These are phyloP conservation scores for Caenorhabditis sp. DNA, from an alignment of 2,888 invertebrate species.

Conservation along the genomic window DNA sequence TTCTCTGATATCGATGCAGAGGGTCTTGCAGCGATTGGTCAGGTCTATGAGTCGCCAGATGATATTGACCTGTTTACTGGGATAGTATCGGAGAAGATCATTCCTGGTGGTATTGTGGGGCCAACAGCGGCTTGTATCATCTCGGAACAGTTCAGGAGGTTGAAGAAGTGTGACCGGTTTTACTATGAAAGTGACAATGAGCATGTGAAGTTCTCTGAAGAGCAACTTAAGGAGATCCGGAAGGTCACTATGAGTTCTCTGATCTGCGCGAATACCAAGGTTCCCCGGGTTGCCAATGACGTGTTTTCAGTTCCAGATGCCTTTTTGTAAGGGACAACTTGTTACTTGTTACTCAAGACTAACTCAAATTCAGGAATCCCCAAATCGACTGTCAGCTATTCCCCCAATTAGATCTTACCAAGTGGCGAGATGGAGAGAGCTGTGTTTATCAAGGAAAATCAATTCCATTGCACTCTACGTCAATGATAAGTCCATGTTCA, in stretches of 20 bases:
- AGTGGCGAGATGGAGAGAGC: conserved; percentile 50
- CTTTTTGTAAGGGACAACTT: conserved; percentile 67
- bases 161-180: conserved; percentile 92
- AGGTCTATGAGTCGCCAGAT: conserved; percentile 75
- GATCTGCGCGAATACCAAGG: conserved; percentile 89
- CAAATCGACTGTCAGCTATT: conserved; percentile 35
- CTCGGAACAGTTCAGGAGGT: conserved; percentile 88
- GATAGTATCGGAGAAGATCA: conserved; percentile 61
- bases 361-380: conserved; percentile 43
- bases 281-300: conserved; percentile 88
- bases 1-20: conserved; percentile 75
- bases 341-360: background rate
- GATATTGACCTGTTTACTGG: conserved; percentile 72
- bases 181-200: conserved; percentile 84
- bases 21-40: conserved; percentile 72
- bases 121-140: conserved; percentile 96
- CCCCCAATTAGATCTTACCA: conserved; percentile 39
- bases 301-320: conserved; percentile 90
- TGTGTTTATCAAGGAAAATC: conserved; percentile 24
- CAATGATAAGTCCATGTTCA: conserved; percentile 51
- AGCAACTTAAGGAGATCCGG: conserved; percentile 90
- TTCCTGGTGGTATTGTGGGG: conserved; percentile 90
- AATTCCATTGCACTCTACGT: conserved; percentile 40
- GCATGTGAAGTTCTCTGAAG: conserved; percentile 70
- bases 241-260: conserved; percentile 92